These are phyloP conservation scores for Grammomys dolichurus DNA, from an alignment of 2,113 vertebrate species.

Conservation along the genomic window DNA sequence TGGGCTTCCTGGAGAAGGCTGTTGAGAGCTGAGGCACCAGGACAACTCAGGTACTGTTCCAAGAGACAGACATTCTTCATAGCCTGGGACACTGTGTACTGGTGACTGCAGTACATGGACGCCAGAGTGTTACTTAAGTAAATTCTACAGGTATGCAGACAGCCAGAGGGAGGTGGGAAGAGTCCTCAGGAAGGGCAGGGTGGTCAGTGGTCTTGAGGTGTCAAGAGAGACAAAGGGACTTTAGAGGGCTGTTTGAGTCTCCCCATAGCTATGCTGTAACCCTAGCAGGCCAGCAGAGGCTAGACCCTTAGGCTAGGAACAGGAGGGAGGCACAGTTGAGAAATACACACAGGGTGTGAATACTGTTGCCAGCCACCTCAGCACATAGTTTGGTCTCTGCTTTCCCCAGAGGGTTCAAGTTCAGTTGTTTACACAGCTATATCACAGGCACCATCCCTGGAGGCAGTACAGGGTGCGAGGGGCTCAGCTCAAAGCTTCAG, in stretches of 20 bases:
- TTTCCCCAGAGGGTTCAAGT: too few relatives aligned
- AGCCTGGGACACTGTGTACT: not conserved
- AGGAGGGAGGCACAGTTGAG: not conserved
- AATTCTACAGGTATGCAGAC: too few relatives aligned
- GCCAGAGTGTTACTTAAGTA: fast-evolving
- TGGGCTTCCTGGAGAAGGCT: not conserved
- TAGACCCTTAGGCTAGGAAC: not conserved
- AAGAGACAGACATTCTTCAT: not conserved
- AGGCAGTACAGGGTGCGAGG: too few relatives aligned
- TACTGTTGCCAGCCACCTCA: not conserved
- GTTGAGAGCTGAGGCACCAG: not conserved
- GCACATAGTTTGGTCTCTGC: not conserved
- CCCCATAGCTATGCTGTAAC: not conserved
- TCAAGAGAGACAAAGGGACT: not conserved
- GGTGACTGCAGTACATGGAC: too few relatives aligned
- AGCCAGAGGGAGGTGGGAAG: not conserved
- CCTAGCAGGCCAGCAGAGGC: not conserved
- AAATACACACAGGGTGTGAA: not conserved
- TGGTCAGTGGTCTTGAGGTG: fast-evolving
- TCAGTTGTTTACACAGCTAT: not conserved
- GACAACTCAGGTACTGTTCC: not conserved
- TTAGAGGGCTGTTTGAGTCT: fast-evolving
- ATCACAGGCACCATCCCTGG: fast-evolving
- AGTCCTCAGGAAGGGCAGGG: not conserved
- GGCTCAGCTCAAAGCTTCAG: not conserved